Conservation (phyloP, 64 coral and sea anemone genomes). For the Montipora foliosa region DNA sequence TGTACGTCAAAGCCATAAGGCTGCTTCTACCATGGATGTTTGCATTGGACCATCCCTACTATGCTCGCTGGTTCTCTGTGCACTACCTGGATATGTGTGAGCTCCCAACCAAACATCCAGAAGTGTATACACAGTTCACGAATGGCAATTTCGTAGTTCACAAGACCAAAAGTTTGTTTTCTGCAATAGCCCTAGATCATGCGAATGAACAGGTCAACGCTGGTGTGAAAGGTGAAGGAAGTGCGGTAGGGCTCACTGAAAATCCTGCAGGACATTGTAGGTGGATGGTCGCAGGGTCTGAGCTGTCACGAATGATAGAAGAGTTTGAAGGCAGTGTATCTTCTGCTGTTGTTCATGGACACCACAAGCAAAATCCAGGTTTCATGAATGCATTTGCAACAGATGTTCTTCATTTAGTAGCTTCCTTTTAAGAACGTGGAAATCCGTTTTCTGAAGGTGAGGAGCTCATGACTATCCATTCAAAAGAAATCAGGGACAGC, state of each 20-base stretch:
- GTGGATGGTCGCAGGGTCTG: slow-evolving; percentile 34
- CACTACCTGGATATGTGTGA: slow-evolving; percentile 19
- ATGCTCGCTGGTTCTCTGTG: slow-evolving; percentile 8
- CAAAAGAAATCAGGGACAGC: slow-evolving; percentile 27
- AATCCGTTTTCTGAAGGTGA: slow-evolving; percentile 6
- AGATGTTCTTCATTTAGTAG: slow-evolving; percentile 17
- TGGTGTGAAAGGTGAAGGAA: slow-evolving; percentile 25
- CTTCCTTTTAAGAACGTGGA: slow-evolving; percentile 23
- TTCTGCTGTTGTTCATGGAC: background rate
- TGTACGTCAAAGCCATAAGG: background rate
- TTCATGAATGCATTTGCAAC: background rate
- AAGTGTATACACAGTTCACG: background rate
- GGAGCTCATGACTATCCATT: slow-evolving; percentile 29
- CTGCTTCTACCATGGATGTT: slow-evolving; percentile 29
- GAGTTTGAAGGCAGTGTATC: slow-evolving; percentile 8
- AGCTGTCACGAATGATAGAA: slow-evolving; percentile 12
- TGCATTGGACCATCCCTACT: slow-evolving; percentile 15
- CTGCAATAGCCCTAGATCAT: slow-evolving; percentile 16
- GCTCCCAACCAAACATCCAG: background rate
- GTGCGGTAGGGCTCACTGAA: slow-evolving; percentile 43
- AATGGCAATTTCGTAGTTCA: slow-evolving; percentile 18
- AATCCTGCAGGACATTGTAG: slow-evolving; percentile 22
- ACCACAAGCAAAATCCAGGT: slow-evolving; percentile 29
- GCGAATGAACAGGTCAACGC: slow-evolving; percentile 38
- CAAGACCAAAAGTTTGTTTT: slow-evolving; percentile 5